phyloP scores from a whole-genome alignment of 2,797 vertebrate genomes.

The Hippopotamyrus pictus region DNA sequence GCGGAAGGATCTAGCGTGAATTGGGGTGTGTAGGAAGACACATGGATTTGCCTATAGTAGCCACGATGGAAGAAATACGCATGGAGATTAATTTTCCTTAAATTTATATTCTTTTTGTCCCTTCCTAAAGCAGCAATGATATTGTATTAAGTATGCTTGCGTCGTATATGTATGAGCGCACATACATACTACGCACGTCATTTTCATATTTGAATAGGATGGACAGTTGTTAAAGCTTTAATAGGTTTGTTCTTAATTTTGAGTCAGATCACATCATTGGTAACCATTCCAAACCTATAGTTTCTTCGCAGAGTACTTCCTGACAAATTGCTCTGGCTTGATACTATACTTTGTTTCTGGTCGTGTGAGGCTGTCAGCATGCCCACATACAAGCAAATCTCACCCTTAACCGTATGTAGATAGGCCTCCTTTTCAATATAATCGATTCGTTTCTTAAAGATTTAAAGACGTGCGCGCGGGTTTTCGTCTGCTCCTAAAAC shows the following conservation, averaged over 20 bases:
- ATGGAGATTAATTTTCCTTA: neutral
- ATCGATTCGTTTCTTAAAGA: neutral
- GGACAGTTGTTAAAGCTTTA: conserved; percentile 7
- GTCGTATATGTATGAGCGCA: conserved; percentile 4
- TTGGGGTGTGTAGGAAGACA: neutral
- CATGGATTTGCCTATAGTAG: conserved; percentile 9
- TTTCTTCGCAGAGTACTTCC: neutral
- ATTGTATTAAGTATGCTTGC: conserved; percentile 5
- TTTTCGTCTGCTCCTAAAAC: neutral
- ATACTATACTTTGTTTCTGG: neutral
- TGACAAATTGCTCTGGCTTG: neutral
- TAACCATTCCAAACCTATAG: neutral
- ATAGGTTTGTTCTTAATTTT: neutral
- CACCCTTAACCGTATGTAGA: neutral
- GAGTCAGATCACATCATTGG: neutral
- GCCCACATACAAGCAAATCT: neutral
- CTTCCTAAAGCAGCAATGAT: neutral
- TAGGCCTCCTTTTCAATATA: neutral
- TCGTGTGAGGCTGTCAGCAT: neutral
- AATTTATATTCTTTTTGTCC: neutral
- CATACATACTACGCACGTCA: conserved; percentile 7
- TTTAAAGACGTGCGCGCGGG: neutral
- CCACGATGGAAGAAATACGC: neutral
- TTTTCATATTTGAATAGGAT: neutral
- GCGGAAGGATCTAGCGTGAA: neutral